Evolutionary conservation across 1,140 invertebrate species (phyloP).

Genomic region (Physella acuta): DNA sequence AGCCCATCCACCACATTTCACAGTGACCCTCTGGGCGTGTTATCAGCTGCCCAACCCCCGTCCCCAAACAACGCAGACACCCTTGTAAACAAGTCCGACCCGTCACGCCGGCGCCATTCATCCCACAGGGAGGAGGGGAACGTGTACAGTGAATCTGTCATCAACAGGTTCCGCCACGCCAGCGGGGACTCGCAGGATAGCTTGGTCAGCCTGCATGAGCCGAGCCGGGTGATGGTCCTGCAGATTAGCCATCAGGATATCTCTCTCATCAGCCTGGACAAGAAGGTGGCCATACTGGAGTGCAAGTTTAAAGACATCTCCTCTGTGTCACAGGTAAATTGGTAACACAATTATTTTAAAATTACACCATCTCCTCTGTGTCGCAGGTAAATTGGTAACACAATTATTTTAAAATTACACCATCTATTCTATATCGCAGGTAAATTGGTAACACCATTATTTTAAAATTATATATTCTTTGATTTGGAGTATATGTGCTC

Average conservation of each 20-base stretch:
- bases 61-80: no score
- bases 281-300: constrained; percentile 84
- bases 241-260: constrained; percentile 84
- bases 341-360: no score
- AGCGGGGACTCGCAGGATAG: constrained; percentile 5
- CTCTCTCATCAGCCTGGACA: constrained; percentile 86
- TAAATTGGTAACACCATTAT: no score
- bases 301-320: constrained; percentile 85
- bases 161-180: background rate
- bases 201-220: background rate
- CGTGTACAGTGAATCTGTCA: background rate
- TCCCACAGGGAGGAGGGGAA: background rate
- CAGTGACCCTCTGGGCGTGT: background rate
- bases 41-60: background rate
- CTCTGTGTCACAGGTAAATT: constrained; percentile 81
- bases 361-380: no score
- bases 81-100: background rate
- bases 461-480: no score
- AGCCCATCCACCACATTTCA: no score
- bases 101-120: background rate
- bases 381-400: no score
- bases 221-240: constrained; percentile 71
- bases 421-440: no score
- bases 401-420: no score
- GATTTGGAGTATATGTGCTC: no score